Evolutionary conservation across 37 sponge, comb jelly and placozoan species (phyloP).

Genomic region (Halisarca cf. caerulea): DNA sequence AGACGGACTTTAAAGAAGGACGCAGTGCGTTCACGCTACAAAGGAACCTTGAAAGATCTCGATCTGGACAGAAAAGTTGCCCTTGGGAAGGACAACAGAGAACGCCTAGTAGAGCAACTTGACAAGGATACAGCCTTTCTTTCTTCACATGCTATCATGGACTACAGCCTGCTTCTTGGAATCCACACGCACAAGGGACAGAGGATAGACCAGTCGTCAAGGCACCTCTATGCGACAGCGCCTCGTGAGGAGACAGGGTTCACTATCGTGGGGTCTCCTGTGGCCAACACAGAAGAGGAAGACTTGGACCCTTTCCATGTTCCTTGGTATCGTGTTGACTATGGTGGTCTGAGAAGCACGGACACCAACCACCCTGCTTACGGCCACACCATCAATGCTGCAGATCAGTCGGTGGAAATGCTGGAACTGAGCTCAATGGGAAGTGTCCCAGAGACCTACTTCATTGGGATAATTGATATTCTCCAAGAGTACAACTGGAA

Average conservation of each 20-base stretch:
- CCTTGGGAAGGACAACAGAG: conserved; percentile 67
- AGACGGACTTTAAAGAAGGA: conserved; percentile 60
- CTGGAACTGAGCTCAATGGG: neutral
- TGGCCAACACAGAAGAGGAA: neutral
- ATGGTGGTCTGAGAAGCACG: conserved; percentile 65
- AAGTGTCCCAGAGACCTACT: conserved; percentile 55
- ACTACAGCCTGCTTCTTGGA: conserved; percentile 88
- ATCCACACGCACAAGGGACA: conserved; percentile 53
- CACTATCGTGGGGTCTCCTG: neutral
- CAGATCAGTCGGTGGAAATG: conserved; percentile 8
- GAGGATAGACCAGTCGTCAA: neutral
- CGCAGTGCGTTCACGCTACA: neutral
- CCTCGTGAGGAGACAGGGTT: neutral
- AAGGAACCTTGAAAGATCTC: conserved; percentile 82
- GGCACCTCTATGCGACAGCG: neutral
- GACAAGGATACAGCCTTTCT: conserved; percentile 70
- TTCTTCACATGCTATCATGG: conserved; percentile 65
- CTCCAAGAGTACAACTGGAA: conserved; percentile 79
- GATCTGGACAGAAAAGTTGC: conserved; percentile 62
- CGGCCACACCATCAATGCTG: neutral
- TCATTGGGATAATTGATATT: conserved; percentile 89
- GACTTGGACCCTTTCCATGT: neutral
- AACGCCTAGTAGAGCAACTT: conserved; percentile 76
- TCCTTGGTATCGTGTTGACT: conserved; percentile 70
- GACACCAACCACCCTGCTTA: conserved; percentile 48